A percentile compares a stretch with the other conserved stretches of the same genome.
Conservation (phyloP, 1,140 invertebrate genomes). For the Drosophila ambigua region DNA sequence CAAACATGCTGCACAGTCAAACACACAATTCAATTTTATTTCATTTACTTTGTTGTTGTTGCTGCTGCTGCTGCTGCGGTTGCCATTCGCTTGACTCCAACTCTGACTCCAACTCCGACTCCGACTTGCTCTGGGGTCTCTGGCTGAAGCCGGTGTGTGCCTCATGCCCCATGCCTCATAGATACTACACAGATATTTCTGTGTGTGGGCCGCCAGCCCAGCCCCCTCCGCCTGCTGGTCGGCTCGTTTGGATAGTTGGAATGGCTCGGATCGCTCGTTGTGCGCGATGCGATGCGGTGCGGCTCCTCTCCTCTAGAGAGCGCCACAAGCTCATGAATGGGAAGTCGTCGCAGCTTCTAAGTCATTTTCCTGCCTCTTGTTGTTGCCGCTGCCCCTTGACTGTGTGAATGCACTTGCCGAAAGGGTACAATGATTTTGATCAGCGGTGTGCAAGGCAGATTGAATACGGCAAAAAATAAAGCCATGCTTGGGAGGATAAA, state of each 20-base stretch:
- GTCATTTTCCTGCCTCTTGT: constrained; percentile 64
- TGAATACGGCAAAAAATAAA: no score
- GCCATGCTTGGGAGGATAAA: no score
- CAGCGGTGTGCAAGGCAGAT: no score
- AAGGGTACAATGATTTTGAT: no score
- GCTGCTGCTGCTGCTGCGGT: constrained; percentile 52
- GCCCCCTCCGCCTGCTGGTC: constrained; percentile 22
- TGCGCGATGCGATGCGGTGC: constrained; percentile 22
- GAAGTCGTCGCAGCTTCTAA: constrained; percentile 74
- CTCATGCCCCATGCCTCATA: constrained; percentile 37
- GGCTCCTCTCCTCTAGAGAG: constrained; percentile 62
- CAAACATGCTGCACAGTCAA: constrained; percentile 63
- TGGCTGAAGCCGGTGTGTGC: constrained; percentile 20
- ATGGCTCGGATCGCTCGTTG: constrained; percentile 61
- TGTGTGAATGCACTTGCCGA: no score
- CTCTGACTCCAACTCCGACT: constrained; percentile 18
- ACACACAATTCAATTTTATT: constrained; percentile 82
- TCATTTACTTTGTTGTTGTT: constrained; percentile 74
- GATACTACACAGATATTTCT: constrained; percentile 56
- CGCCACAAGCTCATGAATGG: constrained; percentile 78
- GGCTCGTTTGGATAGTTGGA: constrained; percentile 37
- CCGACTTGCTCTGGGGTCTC: constrained; percentile 44
- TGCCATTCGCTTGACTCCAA: constrained; percentile 58
- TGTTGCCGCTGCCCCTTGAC: constrained; percentile 14
- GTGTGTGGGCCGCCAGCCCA: constrained; percentile 65